phyloP scores from a whole-genome alignment of 2,888 invertebrate genomes.

The Agapetus fuscipes region DNA sequence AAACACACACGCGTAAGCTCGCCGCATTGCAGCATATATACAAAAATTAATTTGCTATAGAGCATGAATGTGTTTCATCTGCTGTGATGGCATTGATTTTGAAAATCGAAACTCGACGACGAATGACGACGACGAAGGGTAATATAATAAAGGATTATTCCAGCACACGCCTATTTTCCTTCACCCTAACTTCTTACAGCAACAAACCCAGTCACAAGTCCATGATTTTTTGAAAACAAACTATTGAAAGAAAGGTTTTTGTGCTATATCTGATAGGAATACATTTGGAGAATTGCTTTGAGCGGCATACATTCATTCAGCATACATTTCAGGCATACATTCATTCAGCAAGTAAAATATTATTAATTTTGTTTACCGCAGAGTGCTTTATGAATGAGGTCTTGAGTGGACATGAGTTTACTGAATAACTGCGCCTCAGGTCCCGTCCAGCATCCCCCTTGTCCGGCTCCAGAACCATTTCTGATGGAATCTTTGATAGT shows the following conservation, averaged over 20 bases:
- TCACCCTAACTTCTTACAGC: too few species aligned
- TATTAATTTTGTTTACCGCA: constrained; percentile 56
- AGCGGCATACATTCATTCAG: neutral
- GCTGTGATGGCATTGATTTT: too few species aligned
- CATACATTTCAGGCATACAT: neutral
- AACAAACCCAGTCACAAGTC: neutral
- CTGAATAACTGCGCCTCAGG: constrained; percentile 60
- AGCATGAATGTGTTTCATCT: too few species aligned
- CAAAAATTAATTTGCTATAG: too few species aligned
- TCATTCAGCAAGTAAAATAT: neutral
- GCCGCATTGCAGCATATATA: too few species aligned
- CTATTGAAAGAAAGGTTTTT: constrained; percentile 2
- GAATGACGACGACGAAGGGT: too few species aligned
- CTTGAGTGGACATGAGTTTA: constrained; percentile 53
- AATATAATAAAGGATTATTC: too few species aligned
- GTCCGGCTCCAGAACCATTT: constrained; percentile 36
- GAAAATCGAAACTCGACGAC: too few species aligned
- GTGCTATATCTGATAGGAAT: constrained; percentile 1
- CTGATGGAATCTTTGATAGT: constrained; percentile 75
- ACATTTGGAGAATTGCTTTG: too few species aligned
- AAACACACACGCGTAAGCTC: too few species aligned
- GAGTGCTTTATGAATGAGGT: constrained; percentile 64
- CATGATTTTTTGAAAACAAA: neutral
- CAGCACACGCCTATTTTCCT: too few species aligned
- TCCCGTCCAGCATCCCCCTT: constrained; percentile 56